Evolutionary conservation across 23 tunicate genomes (phyloP), one percentile per base, ranked within the genome.

Genomic region (Clavelina lepadiformis): DNA sequence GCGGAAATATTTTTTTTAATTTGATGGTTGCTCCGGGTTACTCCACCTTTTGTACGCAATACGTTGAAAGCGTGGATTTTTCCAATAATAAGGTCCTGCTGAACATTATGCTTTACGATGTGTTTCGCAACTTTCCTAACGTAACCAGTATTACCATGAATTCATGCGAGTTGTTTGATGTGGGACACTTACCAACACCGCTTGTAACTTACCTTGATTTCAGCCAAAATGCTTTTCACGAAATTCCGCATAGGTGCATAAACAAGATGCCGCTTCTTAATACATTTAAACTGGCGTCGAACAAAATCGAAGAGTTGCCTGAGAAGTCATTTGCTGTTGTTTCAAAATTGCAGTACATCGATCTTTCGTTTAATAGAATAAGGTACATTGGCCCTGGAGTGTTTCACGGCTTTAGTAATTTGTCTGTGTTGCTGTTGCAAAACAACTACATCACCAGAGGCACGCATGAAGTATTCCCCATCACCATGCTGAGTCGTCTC

Each of bases 351-450:
- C n/a, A 24, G 3, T 8, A 45, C 35, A 8, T 46, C 5, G 72
- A 66, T 28, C 35, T 66, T 66, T 66, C 72, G 18, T 3, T 31
- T 28, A 66, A 66, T 46, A 4, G 5, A n/a, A 46, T 66, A 31
- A 22, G 22, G 6, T 28, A 58, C 25, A 66, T 46, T 25, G 28
- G 6, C 18, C n/a, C 50, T 36, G 20, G 18, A 13, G 35, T 29
- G 3, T 4, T 20, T 5, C 8, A 26, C 18, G 13, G 25, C 26
- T 27, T 66, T 19, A 46, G 5, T 5, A 46, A 66, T 46, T 28
- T 66, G 13, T 46, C 5, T 29, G 56, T 23, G n/a, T 37, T 45
- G 5, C 3, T 7, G 26, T 33, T 66, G 34, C 56, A 46, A 24
- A 66, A 28, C 13, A 66, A 66, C 72, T 66, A 66, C 26, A 46